These are phyloP conservation scores for Phortica magna DNA, from an alignment of 2,888 invertebrate genomes.

Conservation along the genomic window DNA sequence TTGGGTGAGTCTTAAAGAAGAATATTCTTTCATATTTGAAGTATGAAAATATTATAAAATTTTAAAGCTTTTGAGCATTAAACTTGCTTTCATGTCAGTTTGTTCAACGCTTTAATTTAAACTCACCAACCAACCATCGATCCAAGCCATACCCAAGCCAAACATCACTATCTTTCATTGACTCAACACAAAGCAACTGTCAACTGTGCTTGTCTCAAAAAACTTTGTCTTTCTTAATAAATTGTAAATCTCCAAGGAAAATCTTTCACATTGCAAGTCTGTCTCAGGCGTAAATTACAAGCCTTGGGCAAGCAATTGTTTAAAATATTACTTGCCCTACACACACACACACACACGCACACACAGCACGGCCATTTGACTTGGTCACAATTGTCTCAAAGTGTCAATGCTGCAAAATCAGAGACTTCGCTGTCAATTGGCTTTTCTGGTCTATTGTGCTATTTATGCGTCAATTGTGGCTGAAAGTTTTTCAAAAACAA, in stretches of 20 bases:
- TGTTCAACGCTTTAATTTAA: too few species aligned
- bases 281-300: conserved; percentile 10
- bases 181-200: too few species aligned
- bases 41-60: too few species aligned
- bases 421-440: conserved; percentile 6
- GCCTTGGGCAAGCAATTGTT: neutral
- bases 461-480: conserved; percentile 16
- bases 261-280: neutral
- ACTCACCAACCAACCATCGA: too few species aligned
- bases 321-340: neutral
- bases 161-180: too few species aligned
- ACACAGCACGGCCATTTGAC: neutral
- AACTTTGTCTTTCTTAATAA: too few species aligned
- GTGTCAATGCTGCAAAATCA: conserved; percentile 11
- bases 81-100: too few species aligned
- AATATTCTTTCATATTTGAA: too few species aligned
- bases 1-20: too few species aligned
- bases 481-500: neutral
- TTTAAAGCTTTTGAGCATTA: too few species aligned
- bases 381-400: conserved; percentile 16
- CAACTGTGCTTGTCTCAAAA: too few species aligned
- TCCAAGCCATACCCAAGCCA: too few species aligned
- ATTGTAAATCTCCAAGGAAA: neutral
- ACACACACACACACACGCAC: neutral
- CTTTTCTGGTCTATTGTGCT: conserved; percentile 15